phyloP scores from a whole-genome alignment of 2,797 vertebrate genomes.

The Arrhamphus sclerolepis region DNA sequence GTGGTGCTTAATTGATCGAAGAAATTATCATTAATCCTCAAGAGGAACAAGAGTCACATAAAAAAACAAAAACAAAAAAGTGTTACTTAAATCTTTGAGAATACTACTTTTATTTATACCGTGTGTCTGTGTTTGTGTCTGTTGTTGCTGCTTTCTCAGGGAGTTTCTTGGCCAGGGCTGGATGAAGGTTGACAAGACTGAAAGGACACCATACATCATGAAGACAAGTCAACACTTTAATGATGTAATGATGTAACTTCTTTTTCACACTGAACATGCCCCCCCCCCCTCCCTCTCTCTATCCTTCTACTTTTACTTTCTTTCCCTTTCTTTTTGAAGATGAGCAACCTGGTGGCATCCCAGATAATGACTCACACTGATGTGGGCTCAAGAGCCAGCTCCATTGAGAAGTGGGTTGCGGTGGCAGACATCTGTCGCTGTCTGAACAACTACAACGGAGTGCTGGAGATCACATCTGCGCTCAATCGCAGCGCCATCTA shows the following conservation, averaged over 20 bases:
- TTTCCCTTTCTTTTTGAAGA: constrained; percentile 72
- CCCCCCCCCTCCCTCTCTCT: neutral
- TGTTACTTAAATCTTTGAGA: neutral
- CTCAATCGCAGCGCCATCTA: constrained; percentile 97
- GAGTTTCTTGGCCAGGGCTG: constrained; percentile 97
- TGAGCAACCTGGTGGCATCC: constrained; percentile 97
- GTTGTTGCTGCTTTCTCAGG: constrained; percentile 72
- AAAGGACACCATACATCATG: constrained; percentile 94
- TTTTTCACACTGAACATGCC: neutral
- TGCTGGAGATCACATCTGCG: constrained; percentile 94
- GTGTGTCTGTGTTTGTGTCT: constrained; percentile 14
- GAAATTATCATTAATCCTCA: too few species aligned
- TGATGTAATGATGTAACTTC: constrained; percentile 91
- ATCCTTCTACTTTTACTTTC: neutral
- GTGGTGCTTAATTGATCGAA: too few species aligned
- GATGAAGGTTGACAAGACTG: constrained; percentile 97
- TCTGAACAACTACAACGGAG: constrained; percentile 94
- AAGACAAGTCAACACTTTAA: constrained; percentile 97
- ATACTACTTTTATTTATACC: neutral
- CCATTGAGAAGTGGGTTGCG: constrained; percentile 95
- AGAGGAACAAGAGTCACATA: too few species aligned
- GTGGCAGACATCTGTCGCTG: constrained; percentile 95
- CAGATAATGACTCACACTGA: constrained; percentile 96
- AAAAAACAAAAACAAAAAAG: neutral
- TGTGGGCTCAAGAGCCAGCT: constrained; percentile 86